Base-by-base conservation (phyloP, 1,140 invertebrate species). In the Cyphomyrmex costatus region DNA sequence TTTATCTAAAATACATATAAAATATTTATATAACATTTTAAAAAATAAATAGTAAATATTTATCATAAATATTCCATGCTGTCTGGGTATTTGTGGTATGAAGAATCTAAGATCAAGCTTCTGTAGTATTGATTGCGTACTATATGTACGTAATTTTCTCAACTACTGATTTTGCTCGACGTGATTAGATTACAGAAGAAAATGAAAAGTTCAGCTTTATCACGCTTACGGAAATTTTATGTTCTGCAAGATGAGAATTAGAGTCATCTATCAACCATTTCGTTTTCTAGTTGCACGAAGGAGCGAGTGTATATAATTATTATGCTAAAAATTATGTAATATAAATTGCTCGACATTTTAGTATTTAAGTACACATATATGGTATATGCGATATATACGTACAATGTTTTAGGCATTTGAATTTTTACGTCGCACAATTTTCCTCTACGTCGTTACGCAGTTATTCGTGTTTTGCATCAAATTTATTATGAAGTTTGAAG, bases 191-290 rank as follows among this genome's bases (percentile, higher is more conserved):
- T n/a, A 66, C 77, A 66, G 58, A 21, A 14, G 19, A 42, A 21
- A 51, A 79, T 66, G n/a, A 79, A 66, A 53, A 79, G 27, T 79
- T 53, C 61, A 21, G 30, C 24, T 36, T 42, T 77, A 77, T 61
- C 61, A 36, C 27, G n/a, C 3, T 78, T 10, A 46, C 14, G n/a
- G 58, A 21, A 19, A 21, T 66, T 79, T 65, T 21, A 53, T 46
- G 19, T 79, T 53, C n/a, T 30, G n/a, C 14, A 79, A n/a, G 14
- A 66, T 21, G 60, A 42, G n/a, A 24, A 66, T 79, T 79, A 56
- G 53, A 79, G 61, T 53, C 27, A n/a, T 8, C 30, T 8, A 4
- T 16, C 42, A 36, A 30, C 16, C 42, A 24, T 71, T 42, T 24
- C 56, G 56, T 61, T 76, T 58, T 30, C 19, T 60, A 10, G 36